phyloP scores from a whole-genome alignment of 2,888 invertebrate species.

The Andricus quercusramuli region DNA sequence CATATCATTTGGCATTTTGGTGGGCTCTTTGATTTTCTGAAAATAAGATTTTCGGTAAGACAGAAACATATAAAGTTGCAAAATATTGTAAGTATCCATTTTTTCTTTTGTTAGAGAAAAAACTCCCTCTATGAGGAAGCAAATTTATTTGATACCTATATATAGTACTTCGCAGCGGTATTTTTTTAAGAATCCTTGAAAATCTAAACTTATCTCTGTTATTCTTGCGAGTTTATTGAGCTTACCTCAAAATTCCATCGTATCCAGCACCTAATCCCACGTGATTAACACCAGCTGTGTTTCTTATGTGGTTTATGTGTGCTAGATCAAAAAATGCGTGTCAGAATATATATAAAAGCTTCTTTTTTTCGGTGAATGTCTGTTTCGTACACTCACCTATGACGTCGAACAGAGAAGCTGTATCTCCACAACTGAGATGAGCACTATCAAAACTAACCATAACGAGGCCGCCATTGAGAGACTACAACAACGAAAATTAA shows the following conservation, averaged over 20 bases:
- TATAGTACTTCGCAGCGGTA: too few species aligned
- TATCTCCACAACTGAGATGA: constrained; percentile 82
- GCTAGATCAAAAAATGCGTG: constrained; percentile 69
- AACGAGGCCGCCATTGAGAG: constrained; percentile 83
- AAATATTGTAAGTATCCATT: too few species aligned
- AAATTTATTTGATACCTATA: too few species aligned
- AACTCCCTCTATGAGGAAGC: too few species aligned
- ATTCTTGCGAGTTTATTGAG: not conserved
- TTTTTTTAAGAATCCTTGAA: not conserved
- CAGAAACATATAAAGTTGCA: too few species aligned
- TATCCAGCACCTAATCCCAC: constrained; percentile 84
- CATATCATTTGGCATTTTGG: too few species aligned
- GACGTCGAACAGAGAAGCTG: constrained; percentile 82
- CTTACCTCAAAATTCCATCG: constrained; percentile 81
- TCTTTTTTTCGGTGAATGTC: constrained; percentile 3
- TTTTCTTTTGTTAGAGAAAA: too few species aligned
- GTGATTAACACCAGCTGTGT: constrained; percentile 84
- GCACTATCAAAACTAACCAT: constrained; percentile 85
- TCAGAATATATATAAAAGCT: not conserved
- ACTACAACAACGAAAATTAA: constrained; percentile 73
- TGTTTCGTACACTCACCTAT: constrained; percentile 79
- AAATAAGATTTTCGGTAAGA: too few species aligned
- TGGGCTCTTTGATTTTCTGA: too few species aligned
- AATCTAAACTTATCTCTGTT: not conserved
- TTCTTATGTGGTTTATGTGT: constrained; percentile 84